phyloP scores from a whole-genome alignment of 2,888 invertebrate species.

The Melikaiella ostensackeni region DNA sequence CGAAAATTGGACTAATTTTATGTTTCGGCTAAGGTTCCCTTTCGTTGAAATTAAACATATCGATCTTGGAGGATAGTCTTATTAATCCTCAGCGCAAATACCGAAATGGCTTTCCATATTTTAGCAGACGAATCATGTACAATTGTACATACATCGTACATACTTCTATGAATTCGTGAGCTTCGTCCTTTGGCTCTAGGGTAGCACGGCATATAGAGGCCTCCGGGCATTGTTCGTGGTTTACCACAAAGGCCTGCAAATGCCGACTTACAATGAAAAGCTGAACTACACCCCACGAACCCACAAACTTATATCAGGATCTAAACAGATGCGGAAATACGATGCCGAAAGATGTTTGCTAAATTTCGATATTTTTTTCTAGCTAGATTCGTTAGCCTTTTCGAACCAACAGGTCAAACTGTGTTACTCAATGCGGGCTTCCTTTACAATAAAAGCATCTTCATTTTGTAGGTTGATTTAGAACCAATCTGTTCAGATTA shows the following conservation, averaged over 20 bases:
- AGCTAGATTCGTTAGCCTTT: constrained; percentile 13
- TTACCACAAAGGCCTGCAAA: constrained; percentile 76
- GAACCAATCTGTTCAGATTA: too few relatives aligned
- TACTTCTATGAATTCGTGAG: constrained; percentile 15
- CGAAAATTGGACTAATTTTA: neutral
- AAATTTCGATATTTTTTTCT: constrained; percentile 41
- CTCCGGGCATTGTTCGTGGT: constrained; percentile 69
- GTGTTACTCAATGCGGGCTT: neutral
- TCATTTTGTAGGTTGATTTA: too few relatives aligned
- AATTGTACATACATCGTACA: neutral
- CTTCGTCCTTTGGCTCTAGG: constrained; percentile 2
- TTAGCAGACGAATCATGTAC: constrained; percentile 8
- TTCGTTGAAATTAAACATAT: constrained; percentile 24
- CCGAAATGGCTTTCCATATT: constrained; percentile 34
- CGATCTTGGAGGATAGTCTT: constrained; percentile 5
- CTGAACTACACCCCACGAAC: constrained; percentile 58
- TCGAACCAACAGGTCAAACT: neutral
- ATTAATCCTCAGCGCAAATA: constrained; percentile 22
- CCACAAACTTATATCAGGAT: constrained; percentile 47
- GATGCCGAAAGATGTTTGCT: constrained; percentile 58
- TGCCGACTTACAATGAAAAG: constrained; percentile 73
- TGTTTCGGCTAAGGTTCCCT: neutral
- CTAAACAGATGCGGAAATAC: constrained; percentile 75
- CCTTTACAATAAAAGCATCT: neutral
- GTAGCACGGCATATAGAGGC: constrained; percentile 21